Evolutionary conservation across 2,797 vertebrate genomes (phyloP).

Genomic region (Sitta carolinensis): DNA sequence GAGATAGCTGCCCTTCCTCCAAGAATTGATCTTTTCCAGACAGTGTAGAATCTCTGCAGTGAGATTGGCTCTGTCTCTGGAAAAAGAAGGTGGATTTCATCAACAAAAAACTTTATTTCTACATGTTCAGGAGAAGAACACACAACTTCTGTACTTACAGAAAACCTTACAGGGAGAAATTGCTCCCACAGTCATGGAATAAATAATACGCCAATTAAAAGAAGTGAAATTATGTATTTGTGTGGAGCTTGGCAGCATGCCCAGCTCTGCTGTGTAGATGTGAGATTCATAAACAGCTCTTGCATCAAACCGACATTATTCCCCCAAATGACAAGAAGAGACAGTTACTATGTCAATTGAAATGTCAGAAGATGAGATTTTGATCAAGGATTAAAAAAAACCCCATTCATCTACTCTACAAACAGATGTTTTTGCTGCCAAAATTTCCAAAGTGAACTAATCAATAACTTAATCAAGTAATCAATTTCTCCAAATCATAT

Average conservation of each 20-base stretch:
- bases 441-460: not conserved
- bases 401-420: not conserved
- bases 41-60: not conserved
- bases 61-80: not conserved
- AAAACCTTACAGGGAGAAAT: not conserved
- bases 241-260: conserved; percentile 30
- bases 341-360: not conserved
- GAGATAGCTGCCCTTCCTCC: not conserved
- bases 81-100: not conserved
- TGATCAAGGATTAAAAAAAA: not conserved
- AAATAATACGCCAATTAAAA: conserved; percentile 28
- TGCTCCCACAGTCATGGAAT: not conserved
- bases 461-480: not conserved
- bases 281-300: conserved; percentile 49
- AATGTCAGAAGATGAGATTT: conserved; percentile 12
- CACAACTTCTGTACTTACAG: not conserved
- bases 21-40: not conserved
- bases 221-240: not conserved
- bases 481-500: not conserved
- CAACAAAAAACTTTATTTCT: not conserved
- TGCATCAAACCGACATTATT: conserved; percentile 47
- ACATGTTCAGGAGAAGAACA: not conserved
- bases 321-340: not conserved
- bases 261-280: not conserved
- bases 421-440: not conserved